These are phyloP conservation scores for Nineta flava DNA, from an alignment of 2,888 invertebrate species.

Conservation along the genomic window DNA sequence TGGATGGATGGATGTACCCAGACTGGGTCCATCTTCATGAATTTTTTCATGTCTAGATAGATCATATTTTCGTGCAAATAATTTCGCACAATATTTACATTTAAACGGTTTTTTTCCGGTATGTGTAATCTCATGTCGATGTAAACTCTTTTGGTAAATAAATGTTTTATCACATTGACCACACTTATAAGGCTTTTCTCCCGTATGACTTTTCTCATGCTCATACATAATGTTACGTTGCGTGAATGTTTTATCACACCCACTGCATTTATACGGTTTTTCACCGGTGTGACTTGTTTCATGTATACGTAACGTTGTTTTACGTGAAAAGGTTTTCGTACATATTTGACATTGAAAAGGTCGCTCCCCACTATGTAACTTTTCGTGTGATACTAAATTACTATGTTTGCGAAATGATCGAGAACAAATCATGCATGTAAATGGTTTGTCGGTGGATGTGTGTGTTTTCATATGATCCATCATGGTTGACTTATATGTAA, in stretches of 20 bases:
- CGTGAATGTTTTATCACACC: not conserved
- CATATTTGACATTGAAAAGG: constrained; percentile 5
- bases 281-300: not conserved
- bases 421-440: constrained; percentile 2
- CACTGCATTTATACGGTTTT: not conserved
- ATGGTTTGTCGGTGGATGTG: constrained; percentile 1
- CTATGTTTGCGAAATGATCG: not conserved
- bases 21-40: no score
- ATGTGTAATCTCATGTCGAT: constrained; percentile 36
- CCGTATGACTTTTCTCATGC: not conserved
- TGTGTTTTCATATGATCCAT: not conserved
- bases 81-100: constrained; percentile 31
- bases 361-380: constrained; percentile 1
- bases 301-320: not conserved
- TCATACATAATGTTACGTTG: not conserved
- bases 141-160: not conserved
- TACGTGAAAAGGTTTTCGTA: not conserved
- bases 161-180: constrained; percentile 2
- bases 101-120: constrained; percentile 40
- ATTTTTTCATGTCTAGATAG: no score
- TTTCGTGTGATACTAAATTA: not conserved
- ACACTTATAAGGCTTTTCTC: constrained; percentile 4
- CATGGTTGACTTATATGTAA: not conserved
- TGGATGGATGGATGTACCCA: no score
- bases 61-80: no score